These are phyloP conservation scores for Drosophila bipectinata DNA, from an alignment of 1,140 invertebrate species.

Conservation along the genomic window DNA sequence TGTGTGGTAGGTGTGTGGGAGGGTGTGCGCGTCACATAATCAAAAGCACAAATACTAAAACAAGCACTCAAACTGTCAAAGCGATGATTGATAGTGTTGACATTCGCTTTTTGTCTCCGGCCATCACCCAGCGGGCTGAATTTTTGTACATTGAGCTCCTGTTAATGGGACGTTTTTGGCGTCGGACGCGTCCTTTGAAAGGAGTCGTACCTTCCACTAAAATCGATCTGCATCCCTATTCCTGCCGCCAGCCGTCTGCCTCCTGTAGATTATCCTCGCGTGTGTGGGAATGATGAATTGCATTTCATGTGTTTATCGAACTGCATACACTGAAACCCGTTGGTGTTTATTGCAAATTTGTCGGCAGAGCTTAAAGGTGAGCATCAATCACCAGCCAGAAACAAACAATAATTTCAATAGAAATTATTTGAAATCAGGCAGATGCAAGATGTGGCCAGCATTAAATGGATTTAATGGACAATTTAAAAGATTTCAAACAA, in stretches of 20 bases:
- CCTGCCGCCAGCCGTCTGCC: not conserved
- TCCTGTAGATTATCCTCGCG: slow-evolving; percentile 19
- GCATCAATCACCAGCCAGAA: slow-evolving; percentile 48
- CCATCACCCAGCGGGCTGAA: slow-evolving; percentile 40
- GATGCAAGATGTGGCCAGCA: slow-evolving; percentile 1
- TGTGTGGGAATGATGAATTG: slow-evolving; percentile 74
- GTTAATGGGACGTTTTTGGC: slow-evolving; percentile 70
- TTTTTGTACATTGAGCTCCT: slow-evolving; percentile 75
- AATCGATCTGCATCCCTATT: not conserved
- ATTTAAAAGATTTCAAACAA: not conserved
- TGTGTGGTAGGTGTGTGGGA: slow-evolving; percentile 17
- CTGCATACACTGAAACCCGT: slow-evolving; percentile 43
- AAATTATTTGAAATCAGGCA: slow-evolving; percentile 35
- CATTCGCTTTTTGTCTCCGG: slow-evolving; percentile 79
- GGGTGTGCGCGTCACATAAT: slow-evolving; percentile 65
- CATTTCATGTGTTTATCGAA: slow-evolving; percentile 65
- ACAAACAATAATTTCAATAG: too few species aligned
- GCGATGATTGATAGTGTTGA: slow-evolving; percentile 82
- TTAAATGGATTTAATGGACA: not conserved
- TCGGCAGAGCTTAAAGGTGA: slow-evolving; percentile 59
- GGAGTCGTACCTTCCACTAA: slow-evolving; percentile 6
- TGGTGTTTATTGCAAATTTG: slow-evolving; percentile 65
- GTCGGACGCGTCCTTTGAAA: slow-evolving; percentile 46
- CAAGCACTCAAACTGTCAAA: slow-evolving; percentile 83
- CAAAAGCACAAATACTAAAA: slow-evolving; percentile 83